Conservation (phyloP, 2,797 vertebrate species). For the Anabas testudineus region DNA sequence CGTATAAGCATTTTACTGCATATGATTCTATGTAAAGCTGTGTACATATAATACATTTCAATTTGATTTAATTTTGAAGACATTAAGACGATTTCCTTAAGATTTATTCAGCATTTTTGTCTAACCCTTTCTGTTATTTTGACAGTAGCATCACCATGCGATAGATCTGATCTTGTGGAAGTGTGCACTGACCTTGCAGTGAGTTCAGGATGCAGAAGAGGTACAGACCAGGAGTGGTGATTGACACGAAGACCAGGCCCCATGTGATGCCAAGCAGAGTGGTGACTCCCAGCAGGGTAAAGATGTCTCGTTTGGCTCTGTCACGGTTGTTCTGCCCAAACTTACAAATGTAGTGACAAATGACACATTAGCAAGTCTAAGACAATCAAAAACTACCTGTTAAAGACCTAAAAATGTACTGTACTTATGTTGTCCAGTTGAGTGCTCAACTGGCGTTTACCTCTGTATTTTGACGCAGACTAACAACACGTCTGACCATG, state of each 20-base stretch:
- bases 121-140: background rate
- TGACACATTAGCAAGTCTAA: background rate
- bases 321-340: constrained; percentile 29
- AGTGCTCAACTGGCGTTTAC: too few relatives aligned
- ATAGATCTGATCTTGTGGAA: background rate
- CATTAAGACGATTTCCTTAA: too few relatives aligned
- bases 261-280: constrained; percentile 83
- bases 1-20: too few relatives aligned
- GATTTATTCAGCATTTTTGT: too few relatives aligned
- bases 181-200: constrained; percentile 76
- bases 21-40: too few relatives aligned
- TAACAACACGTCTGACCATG: constrained; percentile 70
- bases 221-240: constrained; percentile 74
- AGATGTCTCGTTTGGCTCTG: constrained; percentile 65
- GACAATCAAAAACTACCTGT: too few relatives aligned
- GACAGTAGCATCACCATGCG: too few relatives aligned
- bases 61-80: too few relatives aligned
- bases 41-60: too few relatives aligned
- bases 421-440: too few relatives aligned
- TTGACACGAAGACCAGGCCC: constrained; percentile 81
- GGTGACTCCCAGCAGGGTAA: constrained; percentile 71
- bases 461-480: constrained; percentile 21
- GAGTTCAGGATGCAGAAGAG: constrained; percentile 84
- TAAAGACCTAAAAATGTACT: too few relatives aligned
- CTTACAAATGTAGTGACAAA: too few relatives aligned